A percentile compares a stretch with the other conserved stretches of the same genome.
These are phyloP conservation scores for Mesocentrotus franciscanus DNA, from an alignment of 53 echinoderm and acorn worm species.

Conservation along the genomic window DNA sequence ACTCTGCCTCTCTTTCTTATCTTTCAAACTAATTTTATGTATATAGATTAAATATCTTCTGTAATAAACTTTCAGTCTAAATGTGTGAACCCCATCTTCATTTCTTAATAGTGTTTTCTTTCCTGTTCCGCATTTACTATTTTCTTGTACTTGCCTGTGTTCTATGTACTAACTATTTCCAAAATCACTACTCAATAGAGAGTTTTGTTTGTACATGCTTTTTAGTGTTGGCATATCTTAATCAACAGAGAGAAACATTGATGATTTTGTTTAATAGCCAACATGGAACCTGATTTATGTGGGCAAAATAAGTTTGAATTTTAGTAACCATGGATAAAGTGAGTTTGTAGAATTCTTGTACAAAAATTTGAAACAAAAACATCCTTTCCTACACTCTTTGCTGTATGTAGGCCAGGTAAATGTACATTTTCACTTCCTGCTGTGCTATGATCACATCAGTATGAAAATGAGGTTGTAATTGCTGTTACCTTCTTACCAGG, in stretches of 20 bases:
- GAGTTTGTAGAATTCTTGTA: no score
- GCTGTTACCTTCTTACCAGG: constrained; percentile 16
- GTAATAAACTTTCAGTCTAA: not conserved
- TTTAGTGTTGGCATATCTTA: not conserved
- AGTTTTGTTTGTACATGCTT: not conserved
- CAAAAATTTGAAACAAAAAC: no score
- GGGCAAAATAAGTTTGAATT: no score
- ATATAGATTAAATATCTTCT: no score
- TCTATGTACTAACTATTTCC: not conserved
- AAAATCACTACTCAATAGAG: not conserved
- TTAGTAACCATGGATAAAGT: no score
- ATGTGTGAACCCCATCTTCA: not conserved
- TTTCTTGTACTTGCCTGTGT: not conserved
- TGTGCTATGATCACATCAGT: not conserved
- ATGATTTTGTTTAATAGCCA: not conserved
- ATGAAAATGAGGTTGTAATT: constrained; percentile 29
- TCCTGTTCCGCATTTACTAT: not conserved
- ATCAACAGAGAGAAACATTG: not conserved
- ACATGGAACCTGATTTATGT: no score
- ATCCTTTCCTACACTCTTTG: not conserved
- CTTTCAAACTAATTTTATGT: no score
- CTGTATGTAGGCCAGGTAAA: not conserved
- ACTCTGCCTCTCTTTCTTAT: not conserved
- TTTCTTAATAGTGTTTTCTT: not conserved
- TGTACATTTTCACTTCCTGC: not conserved